phyloP scores from a whole-genome alignment of 2,888 invertebrate species.

The Melanostoma scalare region DNA sequence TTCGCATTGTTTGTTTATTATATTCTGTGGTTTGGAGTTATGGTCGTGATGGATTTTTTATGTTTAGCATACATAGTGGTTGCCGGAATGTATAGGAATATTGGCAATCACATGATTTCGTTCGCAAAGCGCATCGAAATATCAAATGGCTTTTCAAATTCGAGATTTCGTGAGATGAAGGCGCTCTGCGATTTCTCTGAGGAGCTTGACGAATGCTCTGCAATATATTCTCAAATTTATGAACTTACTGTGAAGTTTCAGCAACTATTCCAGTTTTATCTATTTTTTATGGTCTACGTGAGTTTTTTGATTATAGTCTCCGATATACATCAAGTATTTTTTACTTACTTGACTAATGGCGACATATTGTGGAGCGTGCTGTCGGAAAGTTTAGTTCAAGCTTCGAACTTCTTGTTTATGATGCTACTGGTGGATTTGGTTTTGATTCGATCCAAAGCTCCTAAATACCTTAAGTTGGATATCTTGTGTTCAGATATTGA shows the following conservation, averaged over 20 bases:
- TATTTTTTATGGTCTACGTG: conserved; percentile 77
- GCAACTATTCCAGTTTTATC: conserved; percentile 77
- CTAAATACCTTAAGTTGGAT: conserved; percentile 76
- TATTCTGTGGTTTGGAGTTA: conserved; percentile 40
- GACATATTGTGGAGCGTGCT: conserved; percentile 68
- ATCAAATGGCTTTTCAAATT: conserved; percentile 11
- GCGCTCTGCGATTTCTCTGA: conserved; percentile 77
- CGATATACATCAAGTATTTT: conserved; percentile 76
- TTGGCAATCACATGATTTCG: conserved; percentile 35
- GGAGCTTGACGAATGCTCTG: conserved; percentile 75
- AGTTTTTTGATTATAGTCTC: conserved; percentile 76
- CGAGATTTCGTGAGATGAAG: conserved; percentile 74
- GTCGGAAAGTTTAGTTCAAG: conserved; percentile 73
- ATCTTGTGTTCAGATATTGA: conserved; percentile 77
- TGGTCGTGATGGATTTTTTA: conserved; percentile 26
- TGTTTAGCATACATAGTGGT: conserved; percentile 38
- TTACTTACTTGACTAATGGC: conserved; percentile 69
- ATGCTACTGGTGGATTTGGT: conserved; percentile 76
- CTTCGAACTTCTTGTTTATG: conserved; percentile 75
- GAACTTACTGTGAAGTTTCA: conserved; percentile 74
- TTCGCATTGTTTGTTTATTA: conserved; percentile 8
- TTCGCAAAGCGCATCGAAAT: conserved; percentile 24
- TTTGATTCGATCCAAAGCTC: conserved; percentile 75
- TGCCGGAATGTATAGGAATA: conserved; percentile 41
- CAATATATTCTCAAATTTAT: conserved; percentile 76